Conservation (phyloP, 2,888 invertebrate species). For the Trissolcus brochymenae region DNA sequence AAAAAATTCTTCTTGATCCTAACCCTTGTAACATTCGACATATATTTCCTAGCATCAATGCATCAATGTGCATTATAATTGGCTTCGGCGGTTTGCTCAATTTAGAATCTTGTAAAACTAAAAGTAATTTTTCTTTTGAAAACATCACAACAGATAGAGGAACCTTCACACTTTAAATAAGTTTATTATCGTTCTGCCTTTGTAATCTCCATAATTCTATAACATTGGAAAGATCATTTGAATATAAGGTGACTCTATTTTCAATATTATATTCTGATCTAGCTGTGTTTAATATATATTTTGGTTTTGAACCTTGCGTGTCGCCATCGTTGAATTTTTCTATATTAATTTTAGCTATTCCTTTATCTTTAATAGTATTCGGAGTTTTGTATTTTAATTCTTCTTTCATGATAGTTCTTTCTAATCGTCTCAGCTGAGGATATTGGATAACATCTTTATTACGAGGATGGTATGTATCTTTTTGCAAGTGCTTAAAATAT, state of each 20-base stretch:
- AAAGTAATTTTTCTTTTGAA: constrained; percentile 15
- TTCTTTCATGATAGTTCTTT: constrained; percentile 18
- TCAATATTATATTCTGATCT: constrained; percentile 27
- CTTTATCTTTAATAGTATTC: constrained; percentile 3
- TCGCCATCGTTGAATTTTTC: constrained; percentile 26
- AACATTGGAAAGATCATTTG: constrained; percentile 49
- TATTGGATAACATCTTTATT: background rate
- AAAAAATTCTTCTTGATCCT: constrained; percentile 38
- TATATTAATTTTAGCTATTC: background rate
- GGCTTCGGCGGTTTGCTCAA: constrained; percentile 20
- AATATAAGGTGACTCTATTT: constrained; percentile 14
- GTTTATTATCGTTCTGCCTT: constrained; percentile 3
- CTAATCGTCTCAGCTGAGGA: constrained; percentile 12
- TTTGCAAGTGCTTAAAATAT: too few relatives aligned
- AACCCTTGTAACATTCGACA: constrained; percentile 34
- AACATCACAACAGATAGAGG: constrained; percentile 26
- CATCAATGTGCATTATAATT: constrained; percentile 26
- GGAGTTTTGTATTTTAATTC: background rate
- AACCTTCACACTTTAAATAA: constrained; percentile 3
- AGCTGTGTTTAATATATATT: constrained; percentile 6
- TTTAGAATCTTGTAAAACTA: constrained; percentile 9
- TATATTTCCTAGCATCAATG: constrained; percentile 45
- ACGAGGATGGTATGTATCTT: background rate
- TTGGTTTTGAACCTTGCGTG: background rate
- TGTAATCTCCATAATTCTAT: constrained; percentile 28